These are phyloP conservation scores for Sebastes kiyomatsui DNA, from an alignment of 2,797 vertebrate species.

Conservation along the genomic window DNA sequence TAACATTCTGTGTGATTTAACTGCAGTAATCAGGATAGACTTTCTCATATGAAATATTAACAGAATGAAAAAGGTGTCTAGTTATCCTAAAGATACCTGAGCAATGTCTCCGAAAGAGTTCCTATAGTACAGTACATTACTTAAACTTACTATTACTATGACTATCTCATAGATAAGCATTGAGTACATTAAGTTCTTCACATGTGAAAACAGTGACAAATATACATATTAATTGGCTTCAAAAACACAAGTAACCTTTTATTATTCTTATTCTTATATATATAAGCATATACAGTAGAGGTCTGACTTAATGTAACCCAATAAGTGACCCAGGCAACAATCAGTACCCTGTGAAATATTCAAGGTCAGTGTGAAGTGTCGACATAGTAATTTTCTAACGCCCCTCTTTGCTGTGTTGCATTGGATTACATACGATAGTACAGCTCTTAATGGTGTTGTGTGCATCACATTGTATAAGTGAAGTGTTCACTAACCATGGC, in stretches of 20 bases:
- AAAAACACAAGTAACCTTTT: neutral
- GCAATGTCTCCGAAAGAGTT: neutral
- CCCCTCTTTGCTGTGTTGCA: neutral
- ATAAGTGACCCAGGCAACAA: neutral
- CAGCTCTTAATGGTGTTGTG: neutral
- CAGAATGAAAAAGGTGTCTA: neutral
- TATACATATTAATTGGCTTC: neutral
- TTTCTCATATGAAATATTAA: slow-evolving; percentile 11
- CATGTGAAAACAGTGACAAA: neutral
- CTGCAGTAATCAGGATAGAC: neutral
- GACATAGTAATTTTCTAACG: neutral
- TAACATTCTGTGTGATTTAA: neutral
- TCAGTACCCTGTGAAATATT: neutral
- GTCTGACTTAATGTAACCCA: neutral
- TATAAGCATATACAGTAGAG: neutral
- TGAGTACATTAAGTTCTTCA: neutral
- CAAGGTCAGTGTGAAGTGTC: neutral
- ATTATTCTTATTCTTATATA: neutral
- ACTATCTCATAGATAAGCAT: neutral
- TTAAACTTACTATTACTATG: neutral
- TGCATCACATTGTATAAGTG: neutral
- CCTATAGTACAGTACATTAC: neutral
- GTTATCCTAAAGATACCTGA: neutral
- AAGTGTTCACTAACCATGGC: slow-evolving; percentile 87
- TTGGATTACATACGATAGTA: neutral